Conservation (phyloP, 2,888 invertebrate species). For the Xanthostigma xanthostigma region DNA sequence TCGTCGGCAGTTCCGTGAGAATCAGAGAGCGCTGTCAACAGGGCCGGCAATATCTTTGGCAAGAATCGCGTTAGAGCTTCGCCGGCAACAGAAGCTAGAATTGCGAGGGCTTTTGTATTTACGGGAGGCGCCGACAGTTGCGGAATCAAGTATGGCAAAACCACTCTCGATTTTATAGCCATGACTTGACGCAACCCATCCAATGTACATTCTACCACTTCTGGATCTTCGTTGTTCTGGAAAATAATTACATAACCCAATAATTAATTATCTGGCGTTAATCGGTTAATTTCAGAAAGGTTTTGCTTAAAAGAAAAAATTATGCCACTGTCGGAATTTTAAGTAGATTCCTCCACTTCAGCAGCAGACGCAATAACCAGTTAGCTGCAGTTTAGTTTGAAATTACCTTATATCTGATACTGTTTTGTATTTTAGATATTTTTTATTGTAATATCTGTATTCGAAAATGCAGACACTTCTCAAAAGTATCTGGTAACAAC, state of each 20-base stretch:
- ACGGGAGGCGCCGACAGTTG: conserved; percentile 79
- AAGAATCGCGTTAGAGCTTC: conserved; percentile 83
- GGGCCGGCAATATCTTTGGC: conserved; percentile 80
- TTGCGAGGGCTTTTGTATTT: conserved; percentile 86
- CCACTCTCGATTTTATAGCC: conserved; percentile 90
- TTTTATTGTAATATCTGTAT: too few species aligned
- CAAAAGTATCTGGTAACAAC: too few species aligned
- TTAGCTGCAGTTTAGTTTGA: too few species aligned
- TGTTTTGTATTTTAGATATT: too few species aligned
- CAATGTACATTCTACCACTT: conserved; percentile 73
- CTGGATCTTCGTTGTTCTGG: conserved; percentile 61
- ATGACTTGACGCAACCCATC: conserved; percentile 95
- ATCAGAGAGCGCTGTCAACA: conserved; percentile 59
- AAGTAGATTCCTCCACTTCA: too few species aligned
- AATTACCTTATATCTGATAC: too few species aligned
- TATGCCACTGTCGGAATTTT: not conserved
- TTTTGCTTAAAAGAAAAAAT: too few species aligned
- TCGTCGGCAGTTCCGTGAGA: conserved; percentile 52
- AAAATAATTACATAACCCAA: conserved; percentile 12
- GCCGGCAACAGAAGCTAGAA: conserved; percentile 88
- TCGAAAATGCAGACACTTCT: too few species aligned
- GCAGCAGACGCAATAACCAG: too few species aligned
- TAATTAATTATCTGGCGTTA: too few species aligned
- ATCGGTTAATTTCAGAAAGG: too few species aligned
- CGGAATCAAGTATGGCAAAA: conserved; percentile 91